phyloP scores from a whole-genome alignment of 1,140 invertebrate genomes.

The Pseudomyrmex sp. region DNA sequence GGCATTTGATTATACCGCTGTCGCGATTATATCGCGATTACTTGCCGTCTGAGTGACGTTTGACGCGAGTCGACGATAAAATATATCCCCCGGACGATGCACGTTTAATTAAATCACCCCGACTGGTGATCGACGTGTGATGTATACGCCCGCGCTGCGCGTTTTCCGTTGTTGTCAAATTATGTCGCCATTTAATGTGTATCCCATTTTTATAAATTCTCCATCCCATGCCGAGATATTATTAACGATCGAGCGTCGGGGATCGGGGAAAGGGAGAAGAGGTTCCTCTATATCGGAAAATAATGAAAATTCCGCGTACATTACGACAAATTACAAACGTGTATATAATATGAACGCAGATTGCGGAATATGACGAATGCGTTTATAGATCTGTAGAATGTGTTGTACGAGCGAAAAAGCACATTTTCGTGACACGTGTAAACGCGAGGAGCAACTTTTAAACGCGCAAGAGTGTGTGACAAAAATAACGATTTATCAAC shows the following conservation, averaged over 20 bases:
- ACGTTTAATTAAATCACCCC: conserved; percentile 48
- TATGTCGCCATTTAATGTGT: conserved; percentile 42
- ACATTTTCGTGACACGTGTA: not conserved
- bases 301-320: conserved; percentile 33
- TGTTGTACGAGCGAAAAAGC: too few relatives aligned
- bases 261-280: too few relatives aligned
- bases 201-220: conserved; percentile 27
- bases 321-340: conserved; percentile 40
- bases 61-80: conserved; percentile 40
- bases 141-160: not conserved
- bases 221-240: conserved; percentile 11
- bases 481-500: conserved; percentile 13
- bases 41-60: conserved; percentile 55
- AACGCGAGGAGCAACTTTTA: not conserved
- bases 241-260: not conserved
- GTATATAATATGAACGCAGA: conserved; percentile 1
- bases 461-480: not conserved
- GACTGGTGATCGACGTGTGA: conserved; percentile 30
- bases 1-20: conserved; percentile 50
- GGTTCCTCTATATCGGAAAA: conserved; percentile 1
- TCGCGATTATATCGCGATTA: conserved; percentile 56
- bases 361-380: conserved; percentile 11
- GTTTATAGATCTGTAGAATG: not conserved
- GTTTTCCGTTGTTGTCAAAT: conserved; percentile 55
- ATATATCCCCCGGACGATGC: conserved; percentile 7